Conservation (phyloP, 2,888 invertebrate species). For the Zygothrica quintamaculata region DNA sequence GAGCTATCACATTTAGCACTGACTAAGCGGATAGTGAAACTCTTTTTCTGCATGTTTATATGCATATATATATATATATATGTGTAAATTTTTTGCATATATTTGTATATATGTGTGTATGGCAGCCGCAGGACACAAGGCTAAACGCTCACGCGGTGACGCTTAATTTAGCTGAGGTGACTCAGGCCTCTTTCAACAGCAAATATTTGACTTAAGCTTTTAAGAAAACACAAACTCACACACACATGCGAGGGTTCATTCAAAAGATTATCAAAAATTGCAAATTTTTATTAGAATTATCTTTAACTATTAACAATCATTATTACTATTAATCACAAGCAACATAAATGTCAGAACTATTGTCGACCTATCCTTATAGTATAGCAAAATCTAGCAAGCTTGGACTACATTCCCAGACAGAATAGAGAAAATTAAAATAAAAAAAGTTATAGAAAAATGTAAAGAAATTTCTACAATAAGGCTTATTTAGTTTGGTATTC, state of each 20-base stretch:
- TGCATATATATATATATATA: neutral
- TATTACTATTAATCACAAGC: no score
- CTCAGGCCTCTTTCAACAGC: constrained; percentile 34
- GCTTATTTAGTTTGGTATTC: no score
- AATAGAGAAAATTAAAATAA: no score
- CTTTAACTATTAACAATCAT: no score
- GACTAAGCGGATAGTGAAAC: constrained; percentile 19
- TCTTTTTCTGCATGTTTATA: neutral
- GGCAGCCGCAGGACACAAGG: constrained; percentile 33
- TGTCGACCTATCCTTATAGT: no score
- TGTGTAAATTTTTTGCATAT: neutral
- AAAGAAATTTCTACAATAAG: no score
- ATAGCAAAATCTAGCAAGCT: no score
- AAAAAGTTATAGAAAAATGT: no score
- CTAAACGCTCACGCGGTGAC: constrained; percentile 61
- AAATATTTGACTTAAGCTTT: constrained; percentile 67
- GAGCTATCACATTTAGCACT: constrained; percentile 5
- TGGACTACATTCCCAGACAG: no score
- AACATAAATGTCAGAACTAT: no score
- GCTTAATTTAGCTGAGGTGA: constrained; percentile 64
- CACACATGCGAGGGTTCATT: constrained; percentile 24
- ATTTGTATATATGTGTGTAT: neutral
- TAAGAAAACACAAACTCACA: constrained; percentile 30
- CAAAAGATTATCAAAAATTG: neutral
- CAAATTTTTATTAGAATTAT: no score